Evolutionary conservation across 1,140 invertebrate genomes (phyloP).

Genomic region (Megalopta genalis): DNA sequence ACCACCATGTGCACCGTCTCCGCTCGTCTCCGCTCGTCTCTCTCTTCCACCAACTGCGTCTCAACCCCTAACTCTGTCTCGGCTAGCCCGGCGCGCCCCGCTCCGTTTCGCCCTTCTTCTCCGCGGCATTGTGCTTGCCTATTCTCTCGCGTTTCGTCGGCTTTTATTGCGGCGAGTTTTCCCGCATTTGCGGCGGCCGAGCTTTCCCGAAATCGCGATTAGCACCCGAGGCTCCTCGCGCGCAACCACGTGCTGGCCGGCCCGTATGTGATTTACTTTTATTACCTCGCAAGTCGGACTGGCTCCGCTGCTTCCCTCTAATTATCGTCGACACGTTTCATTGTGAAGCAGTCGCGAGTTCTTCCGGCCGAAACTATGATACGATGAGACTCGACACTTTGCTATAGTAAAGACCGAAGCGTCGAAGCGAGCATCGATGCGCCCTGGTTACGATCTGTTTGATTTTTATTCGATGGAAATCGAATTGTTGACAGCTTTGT

Average conservation of each 20-base stretch:
- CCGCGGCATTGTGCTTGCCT: not conserved
- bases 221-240: constrained; percentile 28
- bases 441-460: too few species aligned
- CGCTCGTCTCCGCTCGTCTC: not conserved
- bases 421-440: too few species aligned
- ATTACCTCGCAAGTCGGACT: constrained; percentile 20
- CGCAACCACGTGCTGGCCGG: constrained; percentile 42
- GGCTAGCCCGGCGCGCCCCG: not conserved
- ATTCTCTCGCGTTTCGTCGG: not conserved
- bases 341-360: constrained; percentile 21
- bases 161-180: constrained; percentile 52
- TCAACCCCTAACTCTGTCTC: not conserved
- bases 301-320: not conserved
- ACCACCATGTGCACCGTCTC: not conserved
- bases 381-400: not conserved
- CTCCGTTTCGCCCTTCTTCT: not conserved
- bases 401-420: too few species aligned
- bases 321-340: constrained; percentile 30
- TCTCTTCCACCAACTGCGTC: too few species aligned
- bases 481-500: too few species aligned
- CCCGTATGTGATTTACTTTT: constrained; percentile 59
- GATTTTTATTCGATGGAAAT: too few species aligned
- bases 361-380: not conserved
- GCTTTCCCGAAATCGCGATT: constrained; percentile 62
- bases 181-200: constrained; percentile 48